Conservation (phyloP, 2,113 vertebrate genomes). For the Microtus pennsylvanicus region DNA sequence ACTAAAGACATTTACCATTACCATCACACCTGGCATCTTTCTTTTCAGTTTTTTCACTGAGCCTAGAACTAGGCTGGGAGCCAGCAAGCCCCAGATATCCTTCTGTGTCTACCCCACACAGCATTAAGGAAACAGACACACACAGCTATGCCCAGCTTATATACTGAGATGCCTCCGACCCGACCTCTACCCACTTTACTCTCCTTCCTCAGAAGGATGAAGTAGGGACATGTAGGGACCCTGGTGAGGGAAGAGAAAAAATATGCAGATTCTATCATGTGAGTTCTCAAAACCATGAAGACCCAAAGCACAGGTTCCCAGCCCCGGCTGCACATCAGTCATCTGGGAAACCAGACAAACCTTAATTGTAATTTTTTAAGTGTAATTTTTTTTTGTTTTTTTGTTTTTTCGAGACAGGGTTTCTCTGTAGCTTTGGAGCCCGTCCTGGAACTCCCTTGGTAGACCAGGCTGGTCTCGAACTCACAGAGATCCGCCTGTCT, state of each 20-base stretch:
- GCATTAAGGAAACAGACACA: not conserved
- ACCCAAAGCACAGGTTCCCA: not conserved
- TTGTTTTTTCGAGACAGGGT: no score
- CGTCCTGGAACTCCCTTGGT: no score
- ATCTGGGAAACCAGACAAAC: not conserved
- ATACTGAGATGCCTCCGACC: not conserved
- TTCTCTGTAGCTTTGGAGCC: no score
- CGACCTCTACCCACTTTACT: not conserved
- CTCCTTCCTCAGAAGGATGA: not conserved
- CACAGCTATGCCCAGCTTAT: not conserved
- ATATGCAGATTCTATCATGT: not conserved
- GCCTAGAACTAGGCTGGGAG: not conserved
- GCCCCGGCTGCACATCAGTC: not conserved
- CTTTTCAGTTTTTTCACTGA: not conserved
- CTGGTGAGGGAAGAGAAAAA: not conserved
- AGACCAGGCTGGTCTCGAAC: no score
- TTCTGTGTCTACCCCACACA: not conserved
- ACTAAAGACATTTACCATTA: not conserved
- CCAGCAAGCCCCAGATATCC: not conserved
- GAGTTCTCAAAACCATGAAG: slow-evolving; percentile 40
- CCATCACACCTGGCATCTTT: not conserved
- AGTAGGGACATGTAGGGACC: not conserved
- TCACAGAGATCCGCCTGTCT: no score
- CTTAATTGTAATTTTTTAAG: not conserved
- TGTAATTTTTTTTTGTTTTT: not conserved